Conservation (phyloP, 2,113 vertebrate genomes). For the Aviceda subcristata region DNA sequence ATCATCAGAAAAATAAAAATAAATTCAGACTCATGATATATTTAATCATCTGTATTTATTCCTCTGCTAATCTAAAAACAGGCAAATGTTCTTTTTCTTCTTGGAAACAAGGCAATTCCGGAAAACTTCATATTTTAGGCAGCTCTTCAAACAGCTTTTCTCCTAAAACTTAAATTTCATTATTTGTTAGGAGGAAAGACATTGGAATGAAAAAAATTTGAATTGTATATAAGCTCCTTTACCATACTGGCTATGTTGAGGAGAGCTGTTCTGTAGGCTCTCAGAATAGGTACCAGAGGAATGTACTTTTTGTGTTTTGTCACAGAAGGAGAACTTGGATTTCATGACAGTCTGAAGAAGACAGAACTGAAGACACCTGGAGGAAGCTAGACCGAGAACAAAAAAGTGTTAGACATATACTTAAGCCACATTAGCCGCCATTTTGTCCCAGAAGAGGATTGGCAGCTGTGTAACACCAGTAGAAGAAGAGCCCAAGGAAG, state of each 20-base stretch:
- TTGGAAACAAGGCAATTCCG: slow-evolving; percentile 37
- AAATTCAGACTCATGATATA: slow-evolving; percentile 54
- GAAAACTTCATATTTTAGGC: slow-evolving; percentile 47
- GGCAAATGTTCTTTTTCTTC: slow-evolving; percentile 54
- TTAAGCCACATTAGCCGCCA: background rate
- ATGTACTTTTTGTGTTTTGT: background rate
- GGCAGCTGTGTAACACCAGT: background rate
- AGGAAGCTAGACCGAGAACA: background rate
- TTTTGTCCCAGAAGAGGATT: background rate
- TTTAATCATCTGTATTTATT: slow-evolving; percentile 64
- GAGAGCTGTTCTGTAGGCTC: background rate
- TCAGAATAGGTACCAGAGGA: background rate
- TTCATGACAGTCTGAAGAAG: background rate
- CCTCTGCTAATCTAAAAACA: slow-evolving; percentile 60
- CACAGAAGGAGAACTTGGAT: background rate
- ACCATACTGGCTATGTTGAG: background rate
- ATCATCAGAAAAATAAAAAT: slow-evolving; percentile 61
- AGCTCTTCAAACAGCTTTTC: slow-evolving; percentile 1
- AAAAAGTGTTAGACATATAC: background rate
- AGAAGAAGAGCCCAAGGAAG: background rate
- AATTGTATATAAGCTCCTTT: background rate
- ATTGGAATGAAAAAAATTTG: background rate
- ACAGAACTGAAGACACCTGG: background rate
- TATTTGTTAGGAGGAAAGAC: background rate
- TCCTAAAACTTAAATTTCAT: background rate